Evolutionary conservation across 1,140 invertebrate species (phyloP), one percentile per base, ranked within the genome.

Genomic region (Microplitis demolitor): DNA sequence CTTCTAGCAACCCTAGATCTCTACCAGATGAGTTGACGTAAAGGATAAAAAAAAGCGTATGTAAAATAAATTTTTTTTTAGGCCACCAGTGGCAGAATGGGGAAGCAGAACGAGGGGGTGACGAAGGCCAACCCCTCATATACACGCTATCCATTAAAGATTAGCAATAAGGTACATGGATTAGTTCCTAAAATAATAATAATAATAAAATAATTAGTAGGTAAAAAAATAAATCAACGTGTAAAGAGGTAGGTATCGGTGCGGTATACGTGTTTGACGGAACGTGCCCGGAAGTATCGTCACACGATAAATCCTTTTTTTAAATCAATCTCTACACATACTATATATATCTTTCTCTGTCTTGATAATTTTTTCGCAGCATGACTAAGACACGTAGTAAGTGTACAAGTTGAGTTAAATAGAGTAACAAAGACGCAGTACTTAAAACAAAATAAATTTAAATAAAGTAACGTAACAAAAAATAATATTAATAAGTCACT

Each of bases 121-220:
- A 80, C 56, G 51, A 64, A 64, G 62, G 62, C 35, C 62, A 64
- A 64, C 62, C 73, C 63, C 64, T 64, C 70, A 54, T 53, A 37
- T 71, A 53, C 69, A 34, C 66, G 64, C 72, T 71, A 75, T 73
- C 70, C 75, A 76, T 80, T 80, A 80, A 80, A 80, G 78, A 83
- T 82, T 79, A 77, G 74, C 66, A 76, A 75, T 62, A 66, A 5
- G 33, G 14, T n/a, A n/a, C 6, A 16, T 4, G 8, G 16, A 75
- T 75, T 68, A 77, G 78, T 76, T 58, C 35, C 11, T 51, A 50
- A 34, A 31, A 45, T 34, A 35, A 13, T 14, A 61, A 37, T 34
- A 9, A 61, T 68, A 13, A 68, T 60, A 62, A 0, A 2, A 4
- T 34, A 16, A 16, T 53, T 56, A 33, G 33, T n/a, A 24, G 24